A percentile compares a stretch with the other conserved stretches of the same genome.
These are phyloP conservation scores for Mesaphorura yosii DNA, from an alignment of 1,140 invertebrate species.

Conservation along the genomic window DNA sequence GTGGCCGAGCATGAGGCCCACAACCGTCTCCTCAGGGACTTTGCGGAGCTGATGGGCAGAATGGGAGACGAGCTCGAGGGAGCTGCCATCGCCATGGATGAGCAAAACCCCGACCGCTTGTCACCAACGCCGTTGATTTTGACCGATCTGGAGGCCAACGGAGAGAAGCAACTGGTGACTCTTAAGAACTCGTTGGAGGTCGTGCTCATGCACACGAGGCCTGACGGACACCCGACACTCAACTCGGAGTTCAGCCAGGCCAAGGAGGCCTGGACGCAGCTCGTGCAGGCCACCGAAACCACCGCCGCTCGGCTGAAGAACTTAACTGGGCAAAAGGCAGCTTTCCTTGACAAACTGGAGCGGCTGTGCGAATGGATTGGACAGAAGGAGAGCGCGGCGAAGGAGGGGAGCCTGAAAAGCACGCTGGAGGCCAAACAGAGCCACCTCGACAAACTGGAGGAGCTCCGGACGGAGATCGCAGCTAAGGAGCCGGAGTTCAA, in stretches of 20 bases:
- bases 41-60: slow-evolving; percentile 57
- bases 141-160: slow-evolving; percentile 56
- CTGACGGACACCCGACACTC: slow-evolving; percentile 60
- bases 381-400: slow-evolving; percentile 65
- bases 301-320: slow-evolving; percentile 38
- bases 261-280: slow-evolving; percentile 61
- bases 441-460: slow-evolving; percentile 66
- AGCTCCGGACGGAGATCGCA: slow-evolving; percentile 58
- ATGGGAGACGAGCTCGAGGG: slow-evolving; percentile 55
- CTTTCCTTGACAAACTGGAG: slow-evolving; percentile 65
- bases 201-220: slow-evolving; percentile 64
- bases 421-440: slow-evolving; percentile 65
- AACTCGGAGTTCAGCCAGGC: slow-evolving; percentile 59
- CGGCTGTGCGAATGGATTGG: slow-evolving; percentile 69
- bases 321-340: slow-evolving; percentile 60
- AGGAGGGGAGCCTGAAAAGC: slow-evolving; percentile 80
- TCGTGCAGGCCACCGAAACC: slow-evolving; percentile 55
- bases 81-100: slow-evolving; percentile 56
- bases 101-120: slow-evolving; percentile 61
- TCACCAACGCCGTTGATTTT: slow-evolving; percentile 61
- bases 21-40: slow-evolving; percentile 57
- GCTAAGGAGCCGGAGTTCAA: slow-evolving; percentile 59
- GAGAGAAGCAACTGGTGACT: slow-evolving; percentile 55
- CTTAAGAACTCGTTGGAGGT: slow-evolving; percentile 58
- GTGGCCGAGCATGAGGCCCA: slow-evolving; percentile 71